A percentile compares a stretch with the other conserved stretches of the same genome.
Conservation (phyloP, 2,888 invertebrate genomes). For the Eupithecia insigniata region DNA sequence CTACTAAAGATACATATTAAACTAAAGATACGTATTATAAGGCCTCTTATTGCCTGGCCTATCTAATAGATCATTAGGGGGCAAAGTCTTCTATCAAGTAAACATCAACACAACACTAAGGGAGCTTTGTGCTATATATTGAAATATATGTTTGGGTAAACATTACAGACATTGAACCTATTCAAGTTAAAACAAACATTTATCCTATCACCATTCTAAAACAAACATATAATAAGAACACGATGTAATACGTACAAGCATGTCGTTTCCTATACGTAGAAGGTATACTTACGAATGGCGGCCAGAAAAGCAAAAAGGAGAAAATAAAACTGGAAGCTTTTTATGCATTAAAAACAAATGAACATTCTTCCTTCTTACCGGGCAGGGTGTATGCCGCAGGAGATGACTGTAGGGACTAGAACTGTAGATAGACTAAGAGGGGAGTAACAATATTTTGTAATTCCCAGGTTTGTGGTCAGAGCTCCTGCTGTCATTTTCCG, state of each 20-base stretch:
- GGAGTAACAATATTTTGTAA: background rate
- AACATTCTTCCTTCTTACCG: background rate
- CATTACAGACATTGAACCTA: background rate
- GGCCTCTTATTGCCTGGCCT: background rate
- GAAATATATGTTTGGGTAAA: background rate
- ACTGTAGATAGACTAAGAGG: too few species aligned
- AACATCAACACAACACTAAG: background rate
- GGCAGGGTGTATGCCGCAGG: background rate
- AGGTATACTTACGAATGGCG: too few species aligned
- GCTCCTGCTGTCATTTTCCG: slow-evolving; percentile 89
- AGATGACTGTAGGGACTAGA: background rate
- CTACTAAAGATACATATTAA: background rate
- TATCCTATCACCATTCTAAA: background rate
- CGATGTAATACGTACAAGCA: background rate
- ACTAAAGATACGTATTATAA: too few species aligned
- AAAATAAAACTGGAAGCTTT: background rate
- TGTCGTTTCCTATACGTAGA: background rate
- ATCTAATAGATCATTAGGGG: background rate
- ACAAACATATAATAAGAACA: background rate
- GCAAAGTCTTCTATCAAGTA: background rate
- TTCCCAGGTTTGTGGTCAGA: slow-evolving; percentile 83
- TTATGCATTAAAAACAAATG: background rate
- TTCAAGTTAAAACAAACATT: background rate
- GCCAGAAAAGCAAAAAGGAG: background rate
- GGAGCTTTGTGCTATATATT: background rate